Conservation (phyloP, 2,888 invertebrate genomes). For the Noctua fimbriata region DNA sequence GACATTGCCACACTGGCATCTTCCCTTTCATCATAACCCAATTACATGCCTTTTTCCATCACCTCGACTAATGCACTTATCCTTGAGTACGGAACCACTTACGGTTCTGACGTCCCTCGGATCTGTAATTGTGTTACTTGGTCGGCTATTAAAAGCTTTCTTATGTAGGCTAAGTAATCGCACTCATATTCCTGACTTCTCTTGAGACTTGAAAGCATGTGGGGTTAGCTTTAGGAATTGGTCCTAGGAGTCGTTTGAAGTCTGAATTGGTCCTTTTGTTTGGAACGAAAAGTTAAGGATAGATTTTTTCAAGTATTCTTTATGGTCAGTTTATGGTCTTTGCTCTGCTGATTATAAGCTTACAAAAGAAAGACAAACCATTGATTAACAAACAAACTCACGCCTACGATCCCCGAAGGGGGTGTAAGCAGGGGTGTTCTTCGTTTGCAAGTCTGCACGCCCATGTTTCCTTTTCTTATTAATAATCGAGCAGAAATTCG, state of each 20-base stretch:
- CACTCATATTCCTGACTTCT: slow-evolving; percentile 31
- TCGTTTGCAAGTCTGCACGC: not conserved
- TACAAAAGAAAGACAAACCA: not conserved
- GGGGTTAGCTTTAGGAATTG: slow-evolving; percentile 10
- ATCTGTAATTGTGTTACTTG: slow-evolving; percentile 69
- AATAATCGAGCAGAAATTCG: not conserved
- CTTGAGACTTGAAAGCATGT: not conserved
- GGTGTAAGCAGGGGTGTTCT: not conserved
- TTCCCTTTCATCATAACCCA: slow-evolving; percentile 54
- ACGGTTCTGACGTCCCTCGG: slow-evolving; percentile 60
- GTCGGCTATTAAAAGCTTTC: slow-evolving; percentile 74
- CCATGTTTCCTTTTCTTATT: not conserved
- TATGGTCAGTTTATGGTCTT: not conserved
- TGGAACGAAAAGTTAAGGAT: not conserved
- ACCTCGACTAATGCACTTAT: slow-evolving; percentile 66
- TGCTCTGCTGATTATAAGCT: not conserved
- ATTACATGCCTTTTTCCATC: slow-evolving; percentile 58
- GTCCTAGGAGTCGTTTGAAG: not conserved
- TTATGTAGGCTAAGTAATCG: slow-evolving; percentile 55
- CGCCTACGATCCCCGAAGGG: not conserved
- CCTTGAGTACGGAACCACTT: slow-evolving; percentile 63
- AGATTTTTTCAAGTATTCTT: not conserved
- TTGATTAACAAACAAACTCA: not conserved
- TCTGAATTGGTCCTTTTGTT: not conserved
- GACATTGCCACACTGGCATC: slow-evolving; percentile 13